Base-by-base conservation (phyloP, 2,113 vertebrate genomes). In the Fregetta grallaria region DNA sequence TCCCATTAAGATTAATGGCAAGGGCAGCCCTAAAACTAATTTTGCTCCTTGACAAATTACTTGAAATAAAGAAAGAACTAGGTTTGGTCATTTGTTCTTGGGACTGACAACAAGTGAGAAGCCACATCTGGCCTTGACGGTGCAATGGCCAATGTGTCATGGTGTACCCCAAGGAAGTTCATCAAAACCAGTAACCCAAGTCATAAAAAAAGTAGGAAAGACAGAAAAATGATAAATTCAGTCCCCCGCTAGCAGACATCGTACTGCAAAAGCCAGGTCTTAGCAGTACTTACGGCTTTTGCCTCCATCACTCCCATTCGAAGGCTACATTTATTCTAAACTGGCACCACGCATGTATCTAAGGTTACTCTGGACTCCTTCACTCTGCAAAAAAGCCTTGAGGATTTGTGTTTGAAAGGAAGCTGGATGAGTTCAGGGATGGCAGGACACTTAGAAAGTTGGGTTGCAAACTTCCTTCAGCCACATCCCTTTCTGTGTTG, bases 141-240 rank as follows among this genome's bases (percentile, higher is more conserved):
- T 11, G 45, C 68, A 59, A 27, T 0, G 30, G 40, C 14, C 59
- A 53, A 16, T 0, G 6, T 15, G 13, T 27, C 23, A 10, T 1
- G 52, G 78, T 2, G 7, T 1, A 30, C n/a, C 56, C 11, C 15
- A 21, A 27, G 16, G 30, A 25, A 72, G 5, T 8, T 55, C 72
- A 79, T 15, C 63, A 45, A 59, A 89, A 44, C 1, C 9, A 14
- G 53, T 3, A 52, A 56, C 16, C 6, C 42, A 34, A 74, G 59
- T 4, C 62, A 86, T 11, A 30, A 19, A 44, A 91, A 18, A 42
- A 11, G 47, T 14, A 62, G 34, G 3, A 42, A 34, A 66, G 34
- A 49, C 34, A 72, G 22, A 73, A 36, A 84, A 96, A 56, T 10
- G 1, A 74, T 32, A 7, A 85, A 85, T 77, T 49, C 47, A 62